Evolutionary conservation across 2,113 vertebrate genomes (phyloP), one percentile per base, ranked within the genome.

Genomic region (Heterotilapia buettikoferi): DNA sequence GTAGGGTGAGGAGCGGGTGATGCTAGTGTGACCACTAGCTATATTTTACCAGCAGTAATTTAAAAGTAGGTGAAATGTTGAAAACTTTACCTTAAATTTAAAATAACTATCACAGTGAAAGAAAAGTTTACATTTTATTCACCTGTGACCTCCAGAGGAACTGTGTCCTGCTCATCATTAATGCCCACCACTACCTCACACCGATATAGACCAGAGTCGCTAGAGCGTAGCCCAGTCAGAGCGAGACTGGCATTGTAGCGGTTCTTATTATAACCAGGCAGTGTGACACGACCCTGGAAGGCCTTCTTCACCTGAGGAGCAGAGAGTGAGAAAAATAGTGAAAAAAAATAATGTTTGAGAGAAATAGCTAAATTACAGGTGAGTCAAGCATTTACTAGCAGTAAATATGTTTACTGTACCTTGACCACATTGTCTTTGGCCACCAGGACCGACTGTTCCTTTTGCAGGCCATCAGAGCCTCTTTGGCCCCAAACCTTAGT

Each of bases 131-230:
- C 5, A 21, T 50, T 63, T 59, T 47, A 71, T 79, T 97, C 88
- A 99, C 98, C 98, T 54, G 96, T 97, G 92, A 99, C 98, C 92
- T 98, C 97, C 90, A 99, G 94, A 1, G 98, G 97, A 86, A 99
- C 96, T 24, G 97, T 97, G 90, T 99, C 98, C 95, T 98, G 98
- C 89, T 99, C 98, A 1, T 99, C 98, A 0, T 98, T 97, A 82
- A 99, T 97, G 89, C 98, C 98, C 1, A 97, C 96, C 88, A 99
- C 98, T 50, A 99, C 98, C 88, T 99, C 96, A 86, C 98, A 99
- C 92, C 98, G 98, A 88, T 99, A 99, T 18, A 99, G 96, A 16
- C 98, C 98, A 0, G 97, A 96, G 80, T 99, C 98, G 24, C 98
- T 99, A 89, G 98, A 97, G 0, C 97, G 96, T 16, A 98, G 94